Evolutionary conservation across 1,140 invertebrate species (phyloP).

Genomic region (Macrobrachium rosenbergii): DNA sequence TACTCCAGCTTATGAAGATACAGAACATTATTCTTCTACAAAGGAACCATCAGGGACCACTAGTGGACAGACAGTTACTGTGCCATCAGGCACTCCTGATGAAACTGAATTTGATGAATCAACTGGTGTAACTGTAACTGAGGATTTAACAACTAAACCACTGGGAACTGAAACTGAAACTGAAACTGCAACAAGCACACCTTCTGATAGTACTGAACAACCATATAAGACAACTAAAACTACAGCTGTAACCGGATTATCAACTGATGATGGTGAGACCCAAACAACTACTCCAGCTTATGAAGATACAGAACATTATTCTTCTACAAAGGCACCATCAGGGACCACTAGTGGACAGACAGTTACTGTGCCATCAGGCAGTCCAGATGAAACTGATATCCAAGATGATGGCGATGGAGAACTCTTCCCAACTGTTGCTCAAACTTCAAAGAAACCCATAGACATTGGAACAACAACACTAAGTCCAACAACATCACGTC

Average conservation of each 20-base stretch:
- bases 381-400: neutral
- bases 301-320: neutral
- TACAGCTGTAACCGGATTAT: neutral
- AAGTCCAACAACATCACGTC: too few species aligned
- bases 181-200: slow-evolving; percentile 14
- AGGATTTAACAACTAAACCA: too few species aligned
- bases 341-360: neutral
- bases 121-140: too few species aligned
- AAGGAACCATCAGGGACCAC: neutral
- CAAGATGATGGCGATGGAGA: too few species aligned
- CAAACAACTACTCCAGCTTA: neutral
- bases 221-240: slow-evolving; percentile 1
- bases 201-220: neutral
- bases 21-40: neutral
- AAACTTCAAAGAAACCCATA: too few species aligned
- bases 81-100: neutral
- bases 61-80: neutral
- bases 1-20: neutral
- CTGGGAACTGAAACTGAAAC: neutral
- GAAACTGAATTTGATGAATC: neutral
- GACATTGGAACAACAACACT: too few species aligned
- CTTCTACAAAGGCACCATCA: neutral
- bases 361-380: neutral
- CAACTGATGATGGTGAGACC: neutral
- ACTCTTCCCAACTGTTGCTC: too few species aligned